These are phyloP conservation scores for Linepithema humile DNA, from an alignment of 1,140 invertebrate genomes.

Conservation along the genomic window DNA sequence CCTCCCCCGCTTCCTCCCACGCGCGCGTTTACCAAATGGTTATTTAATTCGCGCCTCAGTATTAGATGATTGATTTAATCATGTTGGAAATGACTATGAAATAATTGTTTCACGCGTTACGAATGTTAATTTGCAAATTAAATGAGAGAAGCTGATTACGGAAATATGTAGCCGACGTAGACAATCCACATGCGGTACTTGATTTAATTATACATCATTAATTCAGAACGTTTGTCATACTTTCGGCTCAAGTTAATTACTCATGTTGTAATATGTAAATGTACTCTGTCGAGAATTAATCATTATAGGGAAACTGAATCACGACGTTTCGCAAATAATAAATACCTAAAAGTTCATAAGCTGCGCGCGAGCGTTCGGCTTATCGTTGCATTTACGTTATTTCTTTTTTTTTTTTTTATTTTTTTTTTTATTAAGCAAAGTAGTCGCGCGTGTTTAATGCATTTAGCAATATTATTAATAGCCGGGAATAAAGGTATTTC, in stretches of 20 bases:
- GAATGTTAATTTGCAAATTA: slow-evolving; percentile 58
- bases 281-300: slow-evolving; percentile 56
- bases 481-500: slow-evolving; percentile 47
- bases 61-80: slow-evolving; percentile 49
- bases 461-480: slow-evolving; percentile 54
- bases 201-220: slow-evolving; percentile 60
- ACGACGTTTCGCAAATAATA: slow-evolving; percentile 55
- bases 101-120: slow-evolving; percentile 56
- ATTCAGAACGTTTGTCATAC: slow-evolving; percentile 58
- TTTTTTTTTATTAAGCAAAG: slow-evolving; percentile 11
- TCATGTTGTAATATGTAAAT: slow-evolving; percentile 59
- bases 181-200: slow-evolving; percentile 48
- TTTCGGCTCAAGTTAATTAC: slow-evolving; percentile 59
- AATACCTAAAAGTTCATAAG: slow-evolving; percentile 57
- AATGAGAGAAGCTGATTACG: slow-evolving; percentile 58
- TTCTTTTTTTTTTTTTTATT: background rate
- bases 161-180: slow-evolving; percentile 56
- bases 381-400: slow-evolving; percentile 37
- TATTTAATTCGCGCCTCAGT: slow-evolving; percentile 12
- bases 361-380: slow-evolving; percentile 25
- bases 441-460: slow-evolving; percentile 43
- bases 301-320: slow-evolving; percentile 47
- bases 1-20: slow-evolving; percentile 21
- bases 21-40: background rate
- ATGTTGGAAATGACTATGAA: slow-evolving; percentile 51